Evolutionary conservation across 2,113 vertebrate genomes (phyloP).

Genomic region (Mugil cephalus): DNA sequence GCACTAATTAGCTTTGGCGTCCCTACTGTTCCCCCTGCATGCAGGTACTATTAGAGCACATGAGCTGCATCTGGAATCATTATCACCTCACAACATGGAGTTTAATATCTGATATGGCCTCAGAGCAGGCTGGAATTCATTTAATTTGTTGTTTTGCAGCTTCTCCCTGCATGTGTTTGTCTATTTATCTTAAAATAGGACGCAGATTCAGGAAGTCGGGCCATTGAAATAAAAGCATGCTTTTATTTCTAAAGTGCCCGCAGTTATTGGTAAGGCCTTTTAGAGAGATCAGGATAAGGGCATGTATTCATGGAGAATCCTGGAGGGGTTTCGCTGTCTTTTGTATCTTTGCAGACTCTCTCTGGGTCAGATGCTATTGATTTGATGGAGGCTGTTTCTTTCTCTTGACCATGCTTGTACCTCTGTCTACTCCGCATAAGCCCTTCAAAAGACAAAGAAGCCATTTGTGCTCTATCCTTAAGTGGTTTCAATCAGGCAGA

Average conservation of each 20-base stretch:
- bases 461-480: conserved; percentile 5
- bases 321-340: not conserved
- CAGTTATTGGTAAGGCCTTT: conserved; percentile 18
- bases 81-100: conserved; percentile 48
- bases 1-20: conserved; percentile 68
- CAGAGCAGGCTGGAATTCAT: conserved; percentile 35
- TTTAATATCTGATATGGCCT: conserved; percentile 53
- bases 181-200: conserved; percentile 39
- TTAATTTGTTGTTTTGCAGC: conserved; percentile 25
- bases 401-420: conserved; percentile 4
- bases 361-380: conserved; percentile 17
- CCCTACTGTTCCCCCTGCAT: conserved; percentile 52
- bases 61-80: conserved; percentile 56
- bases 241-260: conserved; percentile 25
- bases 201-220: not conserved
- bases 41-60: conserved; percentile 55
- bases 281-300: conserved; percentile 11
- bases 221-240: conserved; percentile 12
- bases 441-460: conserved; percentile 35
- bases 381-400: not conserved
- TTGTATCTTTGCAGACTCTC: not conserved
- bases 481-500: conserved; percentile 35
- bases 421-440: conserved; percentile 14
- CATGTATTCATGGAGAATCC: conserved; percentile 1
- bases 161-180: conserved; percentile 13